A percentile compares a stretch with the other conserved stretches of the same genome.
These are phyloP conservation scores for Datnioides undecimradiatus DNA, from an alignment of 2,113 vertebrate genomes.

Conservation along the genomic window DNA sequence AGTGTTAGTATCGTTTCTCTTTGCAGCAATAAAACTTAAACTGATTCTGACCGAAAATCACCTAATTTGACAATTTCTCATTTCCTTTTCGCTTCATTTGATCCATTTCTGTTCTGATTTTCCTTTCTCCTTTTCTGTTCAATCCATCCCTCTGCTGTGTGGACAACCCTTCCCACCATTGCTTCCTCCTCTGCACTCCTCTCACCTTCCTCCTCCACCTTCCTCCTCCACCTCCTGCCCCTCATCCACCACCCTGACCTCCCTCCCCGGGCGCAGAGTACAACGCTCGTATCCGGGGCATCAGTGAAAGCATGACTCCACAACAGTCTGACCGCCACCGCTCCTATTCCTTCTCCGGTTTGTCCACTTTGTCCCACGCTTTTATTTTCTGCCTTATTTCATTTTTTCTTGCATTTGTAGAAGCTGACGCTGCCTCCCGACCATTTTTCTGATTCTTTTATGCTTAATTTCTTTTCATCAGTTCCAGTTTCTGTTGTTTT, in stretches of 20 bases:
- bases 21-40: neutral
- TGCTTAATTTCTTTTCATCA: neutral
- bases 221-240: constrained; percentile 69
- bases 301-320: constrained; percentile 85
- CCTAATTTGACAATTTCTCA: constrained; percentile 12
- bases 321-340: constrained; percentile 88
- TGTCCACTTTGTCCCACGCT: constrained; percentile 85
- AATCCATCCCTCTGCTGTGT: constrained; percentile 82
- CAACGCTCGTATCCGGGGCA: constrained; percentile 92
- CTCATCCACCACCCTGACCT: constrained; percentile 74
- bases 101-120: constrained; percentile 61
- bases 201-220: constrained; percentile 68
- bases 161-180: constrained; percentile 58
- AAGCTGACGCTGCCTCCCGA: constrained; percentile 17
- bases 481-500: constrained; percentile 4
- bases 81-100: constrained; percentile 30
- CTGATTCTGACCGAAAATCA: neutral
- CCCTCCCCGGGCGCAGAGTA: constrained; percentile 86
- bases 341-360: constrained; percentile 94
- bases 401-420: constrained; percentile 26
- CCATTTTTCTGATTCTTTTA: constrained; percentile 19
- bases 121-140: constrained; percentile 65
- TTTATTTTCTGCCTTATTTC: constrained; percentile 47
- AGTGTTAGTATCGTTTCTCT: neutral
- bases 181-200: constrained; percentile 70